A percentile compares a stretch with the other conserved stretches of the same genome.
Evolutionary conservation across 1,140 invertebrate genomes (phyloP).

Genomic region (Atta texana): DNA sequence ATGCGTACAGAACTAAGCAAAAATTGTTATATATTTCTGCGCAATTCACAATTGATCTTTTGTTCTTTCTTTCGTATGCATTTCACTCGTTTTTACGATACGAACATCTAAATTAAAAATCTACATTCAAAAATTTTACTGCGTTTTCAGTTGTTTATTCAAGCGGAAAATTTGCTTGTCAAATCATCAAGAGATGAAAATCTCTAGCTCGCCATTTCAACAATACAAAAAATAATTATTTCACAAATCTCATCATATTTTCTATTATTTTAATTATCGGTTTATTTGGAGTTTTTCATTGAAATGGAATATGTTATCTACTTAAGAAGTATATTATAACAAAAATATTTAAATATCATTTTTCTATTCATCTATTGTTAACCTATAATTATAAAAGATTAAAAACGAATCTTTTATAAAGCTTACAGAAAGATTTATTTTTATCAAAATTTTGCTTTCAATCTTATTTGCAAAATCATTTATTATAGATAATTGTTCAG

Average conservation of each 20-base stretch:
- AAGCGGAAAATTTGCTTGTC: slow-evolving; percentile 33
- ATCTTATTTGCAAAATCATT: background rate
- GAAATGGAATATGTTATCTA: background rate
- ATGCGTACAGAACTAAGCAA: background rate
- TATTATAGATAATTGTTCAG: background rate
- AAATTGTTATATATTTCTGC: slow-evolving; percentile 38
- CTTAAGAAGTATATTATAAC: background rate
- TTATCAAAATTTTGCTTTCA: background rate
- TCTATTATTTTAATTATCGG: background rate
- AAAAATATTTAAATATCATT: background rate
- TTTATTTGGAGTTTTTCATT: background rate
- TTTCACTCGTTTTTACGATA: background rate
- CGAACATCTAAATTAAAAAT: slow-evolving; percentile 56
- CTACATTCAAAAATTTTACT: slow-evolving; percentile 31
- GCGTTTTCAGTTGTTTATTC: slow-evolving; percentile 1
- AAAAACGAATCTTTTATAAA: background rate
- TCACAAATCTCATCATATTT: background rate
- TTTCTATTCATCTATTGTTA: no score
- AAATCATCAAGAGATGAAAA: slow-evolving; percentile 28
- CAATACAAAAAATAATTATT: slow-evolving; percentile 14
- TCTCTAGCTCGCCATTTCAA: slow-evolving; percentile 1
- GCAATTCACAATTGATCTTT: slow-evolving; percentile 4
- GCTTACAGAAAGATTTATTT: background rate
- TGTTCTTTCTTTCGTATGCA: background rate
- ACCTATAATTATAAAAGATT: background rate